A percentile compares a stretch with the other conserved stretches of the same genome.
These are phyloP conservation scores for Eudemis profundana DNA, from an alignment of 2,888 invertebrate genomes.

Conservation along the genomic window DNA sequence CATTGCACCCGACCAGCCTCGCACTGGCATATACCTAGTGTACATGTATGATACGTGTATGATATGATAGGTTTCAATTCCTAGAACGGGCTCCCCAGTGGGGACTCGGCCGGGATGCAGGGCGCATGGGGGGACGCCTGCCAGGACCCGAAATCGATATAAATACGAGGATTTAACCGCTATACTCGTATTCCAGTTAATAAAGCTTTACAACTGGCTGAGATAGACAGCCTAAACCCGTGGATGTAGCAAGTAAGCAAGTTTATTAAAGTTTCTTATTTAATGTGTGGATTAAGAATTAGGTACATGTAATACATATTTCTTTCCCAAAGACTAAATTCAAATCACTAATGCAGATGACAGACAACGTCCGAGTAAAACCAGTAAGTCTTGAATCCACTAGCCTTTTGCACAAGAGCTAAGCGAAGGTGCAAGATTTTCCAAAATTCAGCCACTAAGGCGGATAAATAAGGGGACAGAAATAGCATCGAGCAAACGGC, in stretches of 20 bases:
- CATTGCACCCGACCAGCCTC: neutral
- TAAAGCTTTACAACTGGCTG: neutral
- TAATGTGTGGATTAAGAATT: too few species aligned
- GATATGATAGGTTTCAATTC: slow-evolving; percentile 29
- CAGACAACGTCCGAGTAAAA: too few species aligned
- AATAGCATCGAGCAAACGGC: neutral
- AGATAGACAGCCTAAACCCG: neutral
- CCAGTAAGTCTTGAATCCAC: too few species aligned
- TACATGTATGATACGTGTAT: neutral
- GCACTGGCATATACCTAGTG: neutral
- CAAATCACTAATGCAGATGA: too few species aligned
- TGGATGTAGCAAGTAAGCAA: too few species aligned
- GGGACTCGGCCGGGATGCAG: slow-evolving; percentile 58
- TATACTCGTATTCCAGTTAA: too few species aligned
- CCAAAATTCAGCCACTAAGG: too few species aligned
- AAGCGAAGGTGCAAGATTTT: too few species aligned
- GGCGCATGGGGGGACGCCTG: slow-evolving; percentile 71
- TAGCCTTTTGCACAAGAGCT: too few species aligned
- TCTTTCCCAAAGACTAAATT: too few species aligned
- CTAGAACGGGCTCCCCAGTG: slow-evolving; percentile 46
- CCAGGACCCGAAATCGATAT: slow-evolving; percentile 72
- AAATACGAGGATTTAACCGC: slow-evolving; percentile 48
- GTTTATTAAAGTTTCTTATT: too few species aligned
- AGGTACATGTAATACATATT: too few species aligned
- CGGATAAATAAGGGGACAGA: neutral